phyloP scores from a whole-genome alignment of 2,888 invertebrate species.

The Mythimna loreyi region DNA sequence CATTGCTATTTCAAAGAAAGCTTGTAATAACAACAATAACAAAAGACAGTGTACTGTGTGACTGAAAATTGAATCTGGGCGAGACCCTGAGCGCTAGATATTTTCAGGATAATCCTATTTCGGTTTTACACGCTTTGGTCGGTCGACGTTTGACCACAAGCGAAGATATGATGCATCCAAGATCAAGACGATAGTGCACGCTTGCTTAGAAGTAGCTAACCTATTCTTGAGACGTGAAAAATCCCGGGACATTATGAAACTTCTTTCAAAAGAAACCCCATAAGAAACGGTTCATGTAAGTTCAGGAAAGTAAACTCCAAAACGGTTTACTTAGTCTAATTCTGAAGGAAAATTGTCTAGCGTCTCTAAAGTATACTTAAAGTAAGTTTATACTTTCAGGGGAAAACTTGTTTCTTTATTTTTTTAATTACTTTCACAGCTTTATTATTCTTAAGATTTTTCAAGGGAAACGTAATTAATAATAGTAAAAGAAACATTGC shows the following conservation, averaged over 20 bases:
- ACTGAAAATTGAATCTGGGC: background rate
- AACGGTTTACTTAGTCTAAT: background rate
- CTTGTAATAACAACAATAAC: too few species aligned
- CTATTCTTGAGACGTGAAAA: background rate
- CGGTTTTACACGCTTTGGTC: background rate
- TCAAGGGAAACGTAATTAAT: slow-evolving; percentile 48
- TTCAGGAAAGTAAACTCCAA: background rate
- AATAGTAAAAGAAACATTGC: slow-evolving; percentile 46
- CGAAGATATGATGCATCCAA: too few species aligned
- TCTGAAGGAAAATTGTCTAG: slow-evolving; percentile 6
- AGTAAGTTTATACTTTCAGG: slow-evolving; percentile 25
- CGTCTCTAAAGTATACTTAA: background rate
- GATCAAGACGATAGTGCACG: slow-evolving; percentile 4
- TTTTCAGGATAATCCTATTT: background rate
- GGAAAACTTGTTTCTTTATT: slow-evolving; percentile 26
- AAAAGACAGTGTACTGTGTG: background rate
- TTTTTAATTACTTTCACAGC: slow-evolving; percentile 44
- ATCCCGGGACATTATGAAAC: background rate
- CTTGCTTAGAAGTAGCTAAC: background rate
- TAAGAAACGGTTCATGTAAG: background rate
- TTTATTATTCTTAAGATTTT: slow-evolving; percentile 28
- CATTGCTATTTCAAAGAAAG: too few species aligned
- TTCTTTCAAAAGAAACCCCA: too few species aligned
- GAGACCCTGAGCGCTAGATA: background rate
- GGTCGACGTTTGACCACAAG: background rate